A percentile compares a stretch with the other conserved stretches of the same genome.
Conservation (phyloP, 2,888 invertebrate genomes). For the Ypsolopha sequella region DNA sequence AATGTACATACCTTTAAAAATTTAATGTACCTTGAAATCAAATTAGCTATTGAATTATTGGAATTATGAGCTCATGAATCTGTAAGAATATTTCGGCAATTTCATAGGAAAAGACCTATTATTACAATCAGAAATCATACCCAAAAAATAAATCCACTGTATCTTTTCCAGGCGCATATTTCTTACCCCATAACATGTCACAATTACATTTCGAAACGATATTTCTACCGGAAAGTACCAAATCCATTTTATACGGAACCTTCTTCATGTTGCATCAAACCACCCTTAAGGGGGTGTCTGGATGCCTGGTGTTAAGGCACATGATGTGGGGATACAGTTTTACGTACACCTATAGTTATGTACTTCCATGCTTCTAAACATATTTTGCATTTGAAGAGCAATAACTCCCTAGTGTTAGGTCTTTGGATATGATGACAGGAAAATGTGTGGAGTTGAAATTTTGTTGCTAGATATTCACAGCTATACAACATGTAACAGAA, state of each 20-base stretch:
- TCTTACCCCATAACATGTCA: slow-evolving; percentile 15
- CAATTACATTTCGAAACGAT: slow-evolving; percentile 59
- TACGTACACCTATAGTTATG: neutral
- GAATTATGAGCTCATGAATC: too few species aligned
- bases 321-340: neutral
- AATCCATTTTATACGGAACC: slow-evolving; percentile 57
- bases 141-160: too few species aligned
- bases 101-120: neutral
- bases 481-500: neutral
- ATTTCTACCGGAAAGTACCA: slow-evolving; percentile 53
- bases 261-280: slow-evolving; percentile 10
- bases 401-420: slow-evolving; percentile 8
- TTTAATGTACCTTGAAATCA: too few species aligned
- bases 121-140: too few species aligned
- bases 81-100: too few species aligned
- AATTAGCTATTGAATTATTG: too few species aligned
- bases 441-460: slow-evolving; percentile 2
- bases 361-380: slow-evolving; percentile 4
- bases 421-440: slow-evolving; percentile 2
- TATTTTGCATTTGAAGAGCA: slow-evolving; percentile 10
- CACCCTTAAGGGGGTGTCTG: neutral
- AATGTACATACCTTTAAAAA: too few species aligned
- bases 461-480: neutral
- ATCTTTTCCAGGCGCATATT: neutral
- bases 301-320: neutral